Conservation (phyloP, 2,113 vertebrate genomes). For the Xiphophorus hellerii region DNA sequence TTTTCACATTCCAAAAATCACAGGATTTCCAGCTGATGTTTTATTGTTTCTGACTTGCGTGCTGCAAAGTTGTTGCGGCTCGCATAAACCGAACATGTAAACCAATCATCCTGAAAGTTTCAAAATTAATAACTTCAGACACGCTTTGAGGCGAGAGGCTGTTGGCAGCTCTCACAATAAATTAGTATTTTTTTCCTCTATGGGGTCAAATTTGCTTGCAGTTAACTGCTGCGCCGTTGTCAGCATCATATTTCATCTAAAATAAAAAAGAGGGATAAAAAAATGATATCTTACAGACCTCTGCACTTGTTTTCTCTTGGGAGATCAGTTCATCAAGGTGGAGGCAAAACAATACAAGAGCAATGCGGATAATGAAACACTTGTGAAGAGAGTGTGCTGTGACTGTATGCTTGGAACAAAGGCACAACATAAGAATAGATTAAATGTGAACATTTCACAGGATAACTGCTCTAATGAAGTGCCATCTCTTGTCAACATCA, state of each 20-base stretch:
- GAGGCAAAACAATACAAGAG: slow-evolving; percentile 62
- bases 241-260: slow-evolving; percentile 67
- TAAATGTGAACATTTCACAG: slow-evolving; percentile 44
- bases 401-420: slow-evolving; percentile 40
- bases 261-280: slow-evolving; percentile 21
- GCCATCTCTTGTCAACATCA: slow-evolving; percentile 32
- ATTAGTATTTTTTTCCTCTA: slow-evolving; percentile 46
- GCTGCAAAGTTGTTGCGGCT: not conserved
- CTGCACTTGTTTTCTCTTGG: slow-evolving; percentile 59
- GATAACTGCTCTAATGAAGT: slow-evolving; percentile 67
- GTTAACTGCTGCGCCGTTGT: slow-evolving; percentile 58
- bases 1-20: slow-evolving; percentile 41
- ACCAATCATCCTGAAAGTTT: slow-evolving; percentile 18
- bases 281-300: slow-evolving; percentile 48
- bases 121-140: slow-evolving; percentile 52
- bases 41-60: slow-evolving; percentile 55
- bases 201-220: slow-evolving; percentile 53
- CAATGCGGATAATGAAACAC: slow-evolving; percentile 75
- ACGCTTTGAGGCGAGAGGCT: slow-evolving; percentile 43
- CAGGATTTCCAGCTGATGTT: slow-evolving; percentile 36
- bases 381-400: slow-evolving; percentile 52
- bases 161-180: slow-evolving; percentile 50
- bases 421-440: slow-evolving; percentile 30
- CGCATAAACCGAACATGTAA: slow-evolving; percentile 21
- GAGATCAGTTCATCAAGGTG: slow-evolving; percentile 70